Percentiles rank a stretch among this genome's conserved stretches.
phyloP scores from a whole-genome alignment of 2,797 vertebrate species.

The Typhlichthys eigenmanni region DNA sequence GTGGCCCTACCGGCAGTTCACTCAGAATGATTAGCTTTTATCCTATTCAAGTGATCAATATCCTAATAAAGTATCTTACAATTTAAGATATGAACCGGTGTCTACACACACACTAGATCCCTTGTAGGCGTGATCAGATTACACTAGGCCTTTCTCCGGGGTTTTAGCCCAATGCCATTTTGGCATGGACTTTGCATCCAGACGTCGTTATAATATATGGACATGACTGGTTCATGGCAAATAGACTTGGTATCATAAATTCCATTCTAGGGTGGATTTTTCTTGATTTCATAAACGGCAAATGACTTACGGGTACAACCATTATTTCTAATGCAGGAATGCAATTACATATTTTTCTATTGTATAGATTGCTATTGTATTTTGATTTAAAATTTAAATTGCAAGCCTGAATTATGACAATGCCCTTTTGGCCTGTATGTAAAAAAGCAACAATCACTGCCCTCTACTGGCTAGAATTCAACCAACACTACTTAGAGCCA shows the following conservation, averaged over 20 bases:
- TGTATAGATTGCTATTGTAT: constrained; percentile 12
- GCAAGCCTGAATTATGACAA: constrained; percentile 37
- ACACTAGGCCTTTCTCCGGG: not conserved
- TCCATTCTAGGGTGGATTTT: constrained; percentile 27
- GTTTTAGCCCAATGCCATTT: constrained; percentile 21
- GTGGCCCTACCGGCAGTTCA: too few species aligned
- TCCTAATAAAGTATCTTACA: too few species aligned
- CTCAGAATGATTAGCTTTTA: not conserved
- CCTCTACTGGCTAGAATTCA: constrained; percentile 45
- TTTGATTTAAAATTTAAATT: constrained; percentile 14
- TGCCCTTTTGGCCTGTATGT: constrained; percentile 22
- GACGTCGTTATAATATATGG: not conserved
- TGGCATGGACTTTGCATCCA: not conserved
- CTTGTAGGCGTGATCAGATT: too few species aligned
- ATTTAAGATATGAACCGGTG: too few species aligned
- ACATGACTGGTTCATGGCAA: not conserved
- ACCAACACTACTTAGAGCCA: constrained; percentile 54
- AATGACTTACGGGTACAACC: constrained; percentile 29
- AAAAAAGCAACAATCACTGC: constrained; percentile 43
- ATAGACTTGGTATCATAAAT: constrained; percentile 12
- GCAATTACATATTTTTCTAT: constrained; percentile 6
- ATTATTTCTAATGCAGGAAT: constrained; percentile 24
- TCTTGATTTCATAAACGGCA: constrained; percentile 30
- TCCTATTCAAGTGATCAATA: constrained; percentile 1
- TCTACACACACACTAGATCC: too few species aligned